Conservation (phyloP, 1,140 invertebrate genomes). For the Lutraria rhynchaena region DNA sequence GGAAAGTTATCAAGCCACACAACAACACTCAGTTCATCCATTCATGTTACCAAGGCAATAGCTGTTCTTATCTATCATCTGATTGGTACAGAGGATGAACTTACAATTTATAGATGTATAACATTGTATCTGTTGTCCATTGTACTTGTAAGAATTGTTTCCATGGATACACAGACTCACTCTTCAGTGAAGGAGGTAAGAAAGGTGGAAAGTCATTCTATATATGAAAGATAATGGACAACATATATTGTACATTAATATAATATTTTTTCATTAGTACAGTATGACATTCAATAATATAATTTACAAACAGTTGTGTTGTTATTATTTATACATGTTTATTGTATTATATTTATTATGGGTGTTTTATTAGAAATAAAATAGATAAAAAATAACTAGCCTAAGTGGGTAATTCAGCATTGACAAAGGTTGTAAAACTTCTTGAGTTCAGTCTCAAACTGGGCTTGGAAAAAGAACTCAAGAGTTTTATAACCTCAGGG, state of each 20-base stretch:
- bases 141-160: conserved; percentile 28
- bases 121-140: conserved; percentile 36
- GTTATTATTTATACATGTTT: background rate
- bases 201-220: background rate
- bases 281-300: background rate
- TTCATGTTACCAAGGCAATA: conserved; percentile 51
- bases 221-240: no score
- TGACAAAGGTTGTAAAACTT: no score
- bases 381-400: no score
- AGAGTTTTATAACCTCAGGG: no score
- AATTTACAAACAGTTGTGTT: background rate
- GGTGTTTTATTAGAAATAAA: no score
- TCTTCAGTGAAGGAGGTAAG: conserved; percentile 34
- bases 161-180: conserved; percentile 21
- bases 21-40: conserved; percentile 3
- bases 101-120: conserved; percentile 38
- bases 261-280: background rate
- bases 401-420: no score
- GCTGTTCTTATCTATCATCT: conserved; percentile 48
- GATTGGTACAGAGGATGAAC: conserved; percentile 33
- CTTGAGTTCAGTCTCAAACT: no score
- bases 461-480: no score
- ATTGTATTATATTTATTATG: no score
- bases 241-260: no score
- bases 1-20: conserved; percentile 18